Percentiles rank a stretch among this genome's conserved stretches.
phyloP scores from a whole-genome alignment of 2,797 vertebrate species.

The Emydoidea blandingii region DNA sequence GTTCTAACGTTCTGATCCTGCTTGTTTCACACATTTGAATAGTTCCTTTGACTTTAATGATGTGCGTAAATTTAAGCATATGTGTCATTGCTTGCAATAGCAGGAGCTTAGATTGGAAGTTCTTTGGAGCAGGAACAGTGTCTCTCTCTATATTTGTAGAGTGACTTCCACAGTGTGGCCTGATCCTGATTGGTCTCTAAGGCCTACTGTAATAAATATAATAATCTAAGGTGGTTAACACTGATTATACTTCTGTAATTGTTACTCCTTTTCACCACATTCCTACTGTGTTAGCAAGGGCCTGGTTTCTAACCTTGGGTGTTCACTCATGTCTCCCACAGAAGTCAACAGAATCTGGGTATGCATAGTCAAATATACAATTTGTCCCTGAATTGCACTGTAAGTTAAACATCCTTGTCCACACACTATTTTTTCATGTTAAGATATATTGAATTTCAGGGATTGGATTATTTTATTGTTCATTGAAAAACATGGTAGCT shows the following conservation, averaged over 20 bases:
- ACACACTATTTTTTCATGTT: background rate
- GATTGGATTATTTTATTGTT: background rate
- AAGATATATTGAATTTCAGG: background rate
- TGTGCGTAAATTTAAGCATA: background rate
- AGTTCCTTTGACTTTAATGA: constrained; percentile 7
- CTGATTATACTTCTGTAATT: constrained; percentile 52
- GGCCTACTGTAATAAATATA: constrained; percentile 21
- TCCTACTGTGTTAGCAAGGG: constrained; percentile 43
- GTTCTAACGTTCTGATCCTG: background rate
- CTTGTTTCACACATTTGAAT: background rate
- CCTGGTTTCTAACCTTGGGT: constrained; percentile 61
- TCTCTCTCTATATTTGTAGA: constrained; percentile 11
- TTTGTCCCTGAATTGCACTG: background rate
- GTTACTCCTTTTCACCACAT: constrained; percentile 44
- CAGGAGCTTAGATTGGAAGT: background rate
- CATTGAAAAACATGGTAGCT: background rate
- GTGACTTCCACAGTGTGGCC: background rate
- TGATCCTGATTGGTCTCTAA: background rate
- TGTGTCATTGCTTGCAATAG: background rate
- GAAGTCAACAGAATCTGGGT: constrained; percentile 5
- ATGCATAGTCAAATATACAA: background rate
- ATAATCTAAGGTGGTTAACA: constrained; percentile 16
- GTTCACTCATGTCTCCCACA: constrained; percentile 41
- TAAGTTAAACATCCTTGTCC: background rate
- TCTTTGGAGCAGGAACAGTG: background rate